Evolutionary conservation across 2,797 vertebrate genomes (phyloP).

Genomic region (Sebastes variabilis): DNA sequence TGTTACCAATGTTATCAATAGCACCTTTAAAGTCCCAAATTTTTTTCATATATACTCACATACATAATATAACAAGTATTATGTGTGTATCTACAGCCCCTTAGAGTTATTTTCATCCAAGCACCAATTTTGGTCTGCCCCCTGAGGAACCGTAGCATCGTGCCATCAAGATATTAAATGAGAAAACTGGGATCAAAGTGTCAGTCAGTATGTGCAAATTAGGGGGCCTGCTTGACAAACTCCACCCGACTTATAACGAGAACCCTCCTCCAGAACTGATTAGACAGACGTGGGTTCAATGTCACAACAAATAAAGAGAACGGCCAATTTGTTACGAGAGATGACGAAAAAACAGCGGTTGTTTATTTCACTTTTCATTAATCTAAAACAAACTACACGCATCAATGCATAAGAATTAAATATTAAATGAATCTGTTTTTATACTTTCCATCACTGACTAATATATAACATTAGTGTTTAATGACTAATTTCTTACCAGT

Average conservation of each 20-base stretch:
- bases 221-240: slow-evolving; percentile 5
- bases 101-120: not conserved
- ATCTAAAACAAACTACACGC: not conserved
- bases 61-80: not conserved
- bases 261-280: not conserved
- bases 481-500: not conserved
- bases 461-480: not conserved
- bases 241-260: not conserved
- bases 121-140: not conserved
- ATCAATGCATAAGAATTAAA: not conserved
- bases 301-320: slow-evolving; percentile 12
- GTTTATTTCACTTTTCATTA: slow-evolving; percentile 12
- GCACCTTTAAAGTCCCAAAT: not conserved
- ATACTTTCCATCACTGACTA: not conserved
- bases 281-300: not conserved
- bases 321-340: slow-evolving; percentile 4
- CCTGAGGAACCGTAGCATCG: not conserved
- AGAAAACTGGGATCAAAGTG: slow-evolving; percentile 29
- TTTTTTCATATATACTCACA: not conserved
- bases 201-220: slow-evolving; percentile 17
- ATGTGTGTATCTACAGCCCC: not conserved
- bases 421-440: not conserved
- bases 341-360: not conserved
- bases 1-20: no score
- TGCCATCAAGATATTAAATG: slow-evolving; percentile 24